Evolutionary conservation across 2,113 vertebrate genomes (phyloP).

Genomic region (Alethe castanea): DNA sequence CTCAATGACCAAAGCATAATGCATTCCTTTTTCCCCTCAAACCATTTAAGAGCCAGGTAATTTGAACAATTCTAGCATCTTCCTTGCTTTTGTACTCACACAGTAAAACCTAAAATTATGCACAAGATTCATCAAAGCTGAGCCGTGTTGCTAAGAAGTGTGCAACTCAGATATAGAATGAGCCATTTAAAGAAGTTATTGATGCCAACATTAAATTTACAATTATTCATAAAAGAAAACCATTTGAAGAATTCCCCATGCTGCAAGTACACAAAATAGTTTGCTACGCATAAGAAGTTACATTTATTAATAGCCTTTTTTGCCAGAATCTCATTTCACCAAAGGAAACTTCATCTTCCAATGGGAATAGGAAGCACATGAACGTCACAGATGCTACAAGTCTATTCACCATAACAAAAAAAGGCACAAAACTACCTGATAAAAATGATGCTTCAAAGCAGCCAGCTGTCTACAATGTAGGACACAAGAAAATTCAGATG

Average conservation of each 20-base stretch:
- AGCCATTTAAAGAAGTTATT: conserved; percentile 67
- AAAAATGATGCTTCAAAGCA: background rate
- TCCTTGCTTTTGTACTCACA: conserved; percentile 27
- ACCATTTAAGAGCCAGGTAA: conserved; percentile 33
- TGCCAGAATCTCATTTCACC: conserved; percentile 56
- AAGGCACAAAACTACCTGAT: background rate
- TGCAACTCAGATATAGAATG: conserved; percentile 57
- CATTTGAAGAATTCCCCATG: conserved; percentile 68
- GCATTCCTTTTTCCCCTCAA: background rate
- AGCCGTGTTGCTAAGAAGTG: conserved; percentile 34
- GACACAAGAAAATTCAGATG: background rate
- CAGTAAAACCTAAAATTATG: conserved; percentile 30
- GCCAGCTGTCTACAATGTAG: background rate
- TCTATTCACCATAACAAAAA: background rate
- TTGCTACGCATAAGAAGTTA: conserved; percentile 62
- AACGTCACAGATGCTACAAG: background rate
- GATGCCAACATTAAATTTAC: conserved; percentile 70
- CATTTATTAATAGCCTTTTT: conserved; percentile 61
- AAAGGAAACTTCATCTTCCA: conserved; percentile 59
- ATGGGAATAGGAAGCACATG: conserved; percentile 40
- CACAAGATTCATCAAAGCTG: conserved; percentile 56
- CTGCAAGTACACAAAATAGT: conserved; percentile 65
- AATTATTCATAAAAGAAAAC: conserved; percentile 73
- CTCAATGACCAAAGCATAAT: conserved; percentile 12
- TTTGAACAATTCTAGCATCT: conserved; percentile 23